Conservation (phyloP, 2,113 vertebrate genomes). For the Solea solea region DNA sequence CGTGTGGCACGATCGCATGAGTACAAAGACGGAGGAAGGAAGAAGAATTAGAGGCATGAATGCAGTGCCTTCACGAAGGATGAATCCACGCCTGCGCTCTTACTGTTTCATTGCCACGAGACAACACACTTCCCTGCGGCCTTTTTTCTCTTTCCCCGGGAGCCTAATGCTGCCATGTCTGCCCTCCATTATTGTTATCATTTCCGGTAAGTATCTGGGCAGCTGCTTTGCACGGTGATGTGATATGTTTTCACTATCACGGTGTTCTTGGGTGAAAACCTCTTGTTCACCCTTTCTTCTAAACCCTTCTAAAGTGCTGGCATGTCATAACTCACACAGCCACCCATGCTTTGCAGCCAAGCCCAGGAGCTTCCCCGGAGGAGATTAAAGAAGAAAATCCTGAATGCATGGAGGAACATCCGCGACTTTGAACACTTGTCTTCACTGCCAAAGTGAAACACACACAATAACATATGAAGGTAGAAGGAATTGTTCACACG, state of each 20-base stretch:
- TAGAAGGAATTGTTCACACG: conserved; percentile 18
- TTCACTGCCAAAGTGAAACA: conserved; percentile 50
- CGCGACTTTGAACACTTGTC: conserved; percentile 50
- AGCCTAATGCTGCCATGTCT: conserved; percentile 28
- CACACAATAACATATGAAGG: conserved; percentile 15
- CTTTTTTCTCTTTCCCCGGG: conserved; percentile 32
- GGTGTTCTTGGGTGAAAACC: conserved; percentile 57
- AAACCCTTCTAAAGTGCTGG: conserved; percentile 42
- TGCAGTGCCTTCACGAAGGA: conserved; percentile 22
- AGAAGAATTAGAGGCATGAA: conserved; percentile 15
- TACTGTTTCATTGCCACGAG: conserved; percentile 18
- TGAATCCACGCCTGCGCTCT: conserved; percentile 25
- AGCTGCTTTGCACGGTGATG: conserved; percentile 32
- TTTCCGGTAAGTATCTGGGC: conserved; percentile 41
- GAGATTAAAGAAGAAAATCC: conserved; percentile 71
- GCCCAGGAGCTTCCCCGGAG: conserved; percentile 65
- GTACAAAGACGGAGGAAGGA: conserved; percentile 14
- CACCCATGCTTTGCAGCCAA: conserved; percentile 67
- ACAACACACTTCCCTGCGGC: conserved; percentile 13
- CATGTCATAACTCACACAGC: conserved; percentile 74
- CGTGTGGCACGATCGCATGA: not conserved
- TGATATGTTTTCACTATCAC: conserved; percentile 64
- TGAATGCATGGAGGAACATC: conserved; percentile 64
- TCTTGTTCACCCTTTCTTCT: conserved; percentile 47
- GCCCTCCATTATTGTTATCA: conserved; percentile 41